Percentiles rank a stretch among this genome's conserved stretches.
phyloP scores from a whole-genome alignment of 2,797 vertebrate species.

The Melanotaenia trifasciata region DNA sequence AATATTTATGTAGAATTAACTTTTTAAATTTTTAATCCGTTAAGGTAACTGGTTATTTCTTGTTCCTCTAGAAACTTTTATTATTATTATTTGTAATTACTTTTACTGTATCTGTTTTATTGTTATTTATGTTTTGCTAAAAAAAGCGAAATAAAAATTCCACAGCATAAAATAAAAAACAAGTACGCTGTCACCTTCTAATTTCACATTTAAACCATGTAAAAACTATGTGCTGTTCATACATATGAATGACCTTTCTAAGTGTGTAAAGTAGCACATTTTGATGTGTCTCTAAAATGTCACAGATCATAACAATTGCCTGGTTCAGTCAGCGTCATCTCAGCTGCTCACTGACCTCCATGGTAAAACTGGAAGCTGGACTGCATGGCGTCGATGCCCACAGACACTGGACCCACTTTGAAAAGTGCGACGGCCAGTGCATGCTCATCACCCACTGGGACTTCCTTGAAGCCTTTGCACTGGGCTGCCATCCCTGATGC shows the following conservation, averaged over 20 bases:
- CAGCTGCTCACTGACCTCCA: conserved; percentile 80
- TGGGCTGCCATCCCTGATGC: conserved; percentile 86
- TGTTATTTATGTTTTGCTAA: no score
- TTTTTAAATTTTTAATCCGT: no score
- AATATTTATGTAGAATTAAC: no score
- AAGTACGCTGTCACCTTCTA: neutral
- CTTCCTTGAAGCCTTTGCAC: conserved; percentile 87
- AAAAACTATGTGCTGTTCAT: neutral
- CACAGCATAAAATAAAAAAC: neutral
- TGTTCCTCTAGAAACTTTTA: no score
- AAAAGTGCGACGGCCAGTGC: conserved; percentile 88
- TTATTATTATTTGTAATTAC: no score
- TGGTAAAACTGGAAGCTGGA: conserved; percentile 93
- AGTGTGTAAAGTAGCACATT: neutral
- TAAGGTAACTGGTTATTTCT: no score
- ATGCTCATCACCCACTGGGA: conserved; percentile 86
- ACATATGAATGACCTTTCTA: neutral
- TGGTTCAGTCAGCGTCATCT: neutral
- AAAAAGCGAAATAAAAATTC: no score
- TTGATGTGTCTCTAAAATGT: neutral
- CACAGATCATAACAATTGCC: neutral
- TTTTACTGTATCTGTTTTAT: no score
- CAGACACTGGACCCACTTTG: conserved; percentile 88
- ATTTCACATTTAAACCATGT: neutral
- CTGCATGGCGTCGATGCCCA: conserved; percentile 92